Conservation (phyloP, 23 tunicate genomes). For the Ascidia mentula region DNA sequence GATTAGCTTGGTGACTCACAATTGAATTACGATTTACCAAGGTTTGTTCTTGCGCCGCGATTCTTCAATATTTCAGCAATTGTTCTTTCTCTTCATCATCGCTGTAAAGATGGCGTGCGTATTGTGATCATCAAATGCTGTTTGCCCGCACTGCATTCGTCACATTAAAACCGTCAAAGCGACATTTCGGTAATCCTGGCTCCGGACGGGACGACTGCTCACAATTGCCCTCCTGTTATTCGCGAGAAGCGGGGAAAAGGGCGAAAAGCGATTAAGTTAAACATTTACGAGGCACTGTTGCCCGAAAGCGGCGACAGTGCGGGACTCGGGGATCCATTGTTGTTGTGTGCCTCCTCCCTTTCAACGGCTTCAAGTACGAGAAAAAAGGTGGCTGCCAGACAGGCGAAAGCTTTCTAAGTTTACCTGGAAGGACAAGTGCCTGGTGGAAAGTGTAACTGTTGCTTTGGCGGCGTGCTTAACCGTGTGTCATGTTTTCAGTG, state of each 20-base stretch:
- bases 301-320: not conserved
- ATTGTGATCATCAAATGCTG: not conserved
- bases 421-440: not conserved
- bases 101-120: no score
- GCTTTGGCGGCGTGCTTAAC: not conserved
- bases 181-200: no score
- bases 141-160: not conserved
- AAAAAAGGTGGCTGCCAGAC: conserved; percentile 1
- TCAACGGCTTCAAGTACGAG: not conserved
- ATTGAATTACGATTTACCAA: no score
- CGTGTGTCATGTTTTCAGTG: not conserved
- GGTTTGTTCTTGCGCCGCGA: no score
- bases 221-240: not conserved
- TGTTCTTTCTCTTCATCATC: no score
- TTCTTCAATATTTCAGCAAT: no score
- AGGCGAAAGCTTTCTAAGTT: not conserved
- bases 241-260: not conserved
- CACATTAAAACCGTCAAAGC: not conserved
- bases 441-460: not conserved
- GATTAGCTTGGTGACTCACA: no score
- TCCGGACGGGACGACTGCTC: not conserved
- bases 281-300: not conserved
- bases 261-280: not conserved
- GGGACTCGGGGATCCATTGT: not conserved
- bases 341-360: not conserved